These are phyloP conservation scores for Aleiodes alternator DNA, from an alignment of 2,888 invertebrate genomes.

Conservation along the genomic window DNA sequence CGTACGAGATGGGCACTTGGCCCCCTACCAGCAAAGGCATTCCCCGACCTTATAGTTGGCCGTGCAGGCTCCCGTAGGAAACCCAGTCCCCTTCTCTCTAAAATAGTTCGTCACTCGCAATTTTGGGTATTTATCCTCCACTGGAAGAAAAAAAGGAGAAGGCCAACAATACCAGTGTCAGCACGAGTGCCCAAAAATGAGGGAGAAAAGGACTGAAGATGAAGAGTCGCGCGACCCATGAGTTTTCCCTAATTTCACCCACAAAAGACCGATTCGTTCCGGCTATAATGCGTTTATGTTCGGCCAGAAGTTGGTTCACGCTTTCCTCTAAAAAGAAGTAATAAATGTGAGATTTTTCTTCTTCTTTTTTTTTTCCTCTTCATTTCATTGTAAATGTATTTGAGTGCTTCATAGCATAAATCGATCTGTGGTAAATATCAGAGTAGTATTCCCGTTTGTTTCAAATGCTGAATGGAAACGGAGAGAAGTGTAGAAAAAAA, in stretches of 20 bases:
- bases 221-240: constrained; percentile 41
- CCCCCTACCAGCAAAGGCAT: constrained; percentile 45
- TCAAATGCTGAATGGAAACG: not conserved
- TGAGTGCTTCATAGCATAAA: no score
- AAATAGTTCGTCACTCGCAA: constrained; percentile 51
- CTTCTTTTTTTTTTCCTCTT: not conserved
- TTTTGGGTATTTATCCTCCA: constrained; percentile 53
- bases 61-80: constrained; percentile 37
- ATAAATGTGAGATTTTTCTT: not conserved
- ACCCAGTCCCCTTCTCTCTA: constrained; percentile 36
- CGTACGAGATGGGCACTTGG: constrained; percentile 30
- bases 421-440: not conserved
- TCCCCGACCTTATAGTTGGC: constrained; percentile 59
- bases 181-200: constrained; percentile 24
- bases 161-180: constrained; percentile 20
- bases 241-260: constrained; percentile 66
- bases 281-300: constrained; percentile 72
- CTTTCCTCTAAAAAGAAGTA: constrained; percentile 16
- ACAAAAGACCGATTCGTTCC: constrained; percentile 68
- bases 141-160: constrained; percentile 17
- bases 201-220: constrained; percentile 25
- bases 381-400: not conserved
- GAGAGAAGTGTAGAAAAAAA: constrained; percentile 12
- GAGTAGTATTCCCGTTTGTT: not conserved
- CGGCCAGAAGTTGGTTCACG: constrained; percentile 34